Evolutionary conservation across 2,797 vertebrate genomes (phyloP).

Genomic region (Artibeus lituratus): DNA sequence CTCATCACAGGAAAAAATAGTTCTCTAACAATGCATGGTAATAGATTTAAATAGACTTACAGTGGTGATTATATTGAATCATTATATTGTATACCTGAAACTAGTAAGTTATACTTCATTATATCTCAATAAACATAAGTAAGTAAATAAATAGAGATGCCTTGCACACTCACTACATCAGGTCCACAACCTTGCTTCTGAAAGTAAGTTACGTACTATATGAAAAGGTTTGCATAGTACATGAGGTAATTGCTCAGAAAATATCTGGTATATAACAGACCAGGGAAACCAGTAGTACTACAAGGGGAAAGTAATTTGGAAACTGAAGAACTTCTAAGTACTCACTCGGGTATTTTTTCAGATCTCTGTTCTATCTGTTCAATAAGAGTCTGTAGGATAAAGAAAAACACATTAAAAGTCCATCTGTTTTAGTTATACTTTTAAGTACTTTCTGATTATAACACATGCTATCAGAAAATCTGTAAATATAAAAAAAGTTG

Average conservation of each 20-base stretch:
- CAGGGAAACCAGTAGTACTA: not conserved
- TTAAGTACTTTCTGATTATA: conserved; percentile 5
- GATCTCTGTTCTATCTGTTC: conserved; percentile 96
- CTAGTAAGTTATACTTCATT: not conserved
- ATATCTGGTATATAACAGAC: not conserved
- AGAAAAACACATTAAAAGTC: conserved; percentile 43
- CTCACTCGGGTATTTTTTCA: conserved; percentile 96
- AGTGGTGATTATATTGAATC: not conserved
- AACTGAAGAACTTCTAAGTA: conserved; percentile 66
- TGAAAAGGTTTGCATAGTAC: not conserved
- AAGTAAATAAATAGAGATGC: not conserved
- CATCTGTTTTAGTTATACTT: not conserved
- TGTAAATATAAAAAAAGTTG: not conserved
- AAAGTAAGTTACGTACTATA: not conserved
- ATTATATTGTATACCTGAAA: not conserved
- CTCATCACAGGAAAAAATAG: not conserved
- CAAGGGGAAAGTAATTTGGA: not conserved
- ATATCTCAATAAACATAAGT: not conserved
- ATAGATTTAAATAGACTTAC: not conserved
- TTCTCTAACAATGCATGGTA: not conserved
- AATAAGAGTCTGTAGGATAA: conserved; percentile 89
- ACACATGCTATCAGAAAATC: conserved; percentile 8
- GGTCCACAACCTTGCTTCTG: not conserved
- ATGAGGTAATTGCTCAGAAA: not conserved
- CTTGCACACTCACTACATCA: not conserved